Base-by-base conservation (phyloP, 2,113 vertebrate genomes). In the Sylvilagus bachmani region DNA sequence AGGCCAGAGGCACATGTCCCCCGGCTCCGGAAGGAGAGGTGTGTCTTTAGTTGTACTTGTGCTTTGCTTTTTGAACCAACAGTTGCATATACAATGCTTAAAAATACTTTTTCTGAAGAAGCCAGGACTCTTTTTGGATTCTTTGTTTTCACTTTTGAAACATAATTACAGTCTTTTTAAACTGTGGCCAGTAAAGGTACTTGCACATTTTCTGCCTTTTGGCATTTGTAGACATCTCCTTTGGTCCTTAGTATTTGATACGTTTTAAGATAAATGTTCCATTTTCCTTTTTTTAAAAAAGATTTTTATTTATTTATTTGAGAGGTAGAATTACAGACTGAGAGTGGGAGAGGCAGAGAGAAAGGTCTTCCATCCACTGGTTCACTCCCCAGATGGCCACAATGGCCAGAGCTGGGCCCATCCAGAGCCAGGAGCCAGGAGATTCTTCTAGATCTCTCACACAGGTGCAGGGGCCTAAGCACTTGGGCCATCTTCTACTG, bases 141-240 rank as follows among this genome's bases (percentile, higher is more conserved):
- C 49, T 58, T 67, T 88, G 44, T 33, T 83, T 87, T 44, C 33
- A 92, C 51, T 83, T 44, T 62, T 66, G 14, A 86, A 66, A 44
- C 80, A 29, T 29, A 80, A 73, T 64, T 90, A 29, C 44, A 66
- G n/a, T 73, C 38, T 73, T 73, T 64, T 90, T 86, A 86, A 36
- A 73, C 12, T 94, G 44, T 86, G 38, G 70, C 33, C 8, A 27
- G 8, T 44, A 64, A 77, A 62, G 25, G 44, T 67, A 27, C 11
- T n/a, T 86, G 74, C n/a, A 53, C 6, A 61, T 77, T 62, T 71
- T 51, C 12, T 82, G 22, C 1, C 27, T 58, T 82, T 79, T 74
- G 31, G 36, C 29, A 75, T 86, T 87, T 62, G 55, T 38, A 79
- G 51, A 84, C 13, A 24, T 61, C 44, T 31, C 16, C 9, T 62